Evolutionary conservation across 1,140 invertebrate genomes (phyloP), one percentile per base, ranked within the genome.

Genomic region (Meloidogyne hapla): DNA sequence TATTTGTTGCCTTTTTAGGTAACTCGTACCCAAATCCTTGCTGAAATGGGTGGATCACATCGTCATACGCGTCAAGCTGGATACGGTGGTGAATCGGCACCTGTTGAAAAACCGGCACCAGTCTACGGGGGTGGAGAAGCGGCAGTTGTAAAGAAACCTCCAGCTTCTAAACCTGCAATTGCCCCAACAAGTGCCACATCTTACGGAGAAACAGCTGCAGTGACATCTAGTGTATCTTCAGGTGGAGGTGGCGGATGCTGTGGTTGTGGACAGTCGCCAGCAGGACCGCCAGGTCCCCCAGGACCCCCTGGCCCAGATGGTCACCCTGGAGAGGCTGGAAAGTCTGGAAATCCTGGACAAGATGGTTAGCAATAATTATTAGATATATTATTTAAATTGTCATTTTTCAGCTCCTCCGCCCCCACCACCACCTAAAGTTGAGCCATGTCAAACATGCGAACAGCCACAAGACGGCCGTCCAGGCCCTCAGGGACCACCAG

Each of bases 401-500:
- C 2, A 10, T 21, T 38, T 62, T 48, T n/a, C 8, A 73, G 70
- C 70, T 63, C 70, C 42, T 1, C 70, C 70, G 9, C 70, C 40
- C 25, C 45, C 48, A 8, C 70, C 68, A n/a, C 42, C 68, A 42
- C 61, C 45, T 9, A 45, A 69, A 26, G 68, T 69, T 1, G 68
- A 69, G 8, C 42, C 68, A 8, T 69, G 68, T 18, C 68, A 69
- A 38, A 61, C 45, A 69, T 69, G 68, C 28, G 68, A 69, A 18
- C 33, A 45, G 18, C 12, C 68, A 23, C 68, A 69, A 18, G 68
- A 69, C n/a, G 68, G 68, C 15, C 33, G n/a, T 8, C 68, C 68
- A 25, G 68, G 68, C 48, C 68, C 38, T 45, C 40, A 67, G 77
- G 38, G 81, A 45, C 74, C 75, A 76, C 70, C 77, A 48, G 81